Percentiles rank a stretch among this genome's conserved stretches.
Evolutionary conservation across 2,888 invertebrate species (phyloP).

Genomic region (Terebella lapidaria): DNA sequence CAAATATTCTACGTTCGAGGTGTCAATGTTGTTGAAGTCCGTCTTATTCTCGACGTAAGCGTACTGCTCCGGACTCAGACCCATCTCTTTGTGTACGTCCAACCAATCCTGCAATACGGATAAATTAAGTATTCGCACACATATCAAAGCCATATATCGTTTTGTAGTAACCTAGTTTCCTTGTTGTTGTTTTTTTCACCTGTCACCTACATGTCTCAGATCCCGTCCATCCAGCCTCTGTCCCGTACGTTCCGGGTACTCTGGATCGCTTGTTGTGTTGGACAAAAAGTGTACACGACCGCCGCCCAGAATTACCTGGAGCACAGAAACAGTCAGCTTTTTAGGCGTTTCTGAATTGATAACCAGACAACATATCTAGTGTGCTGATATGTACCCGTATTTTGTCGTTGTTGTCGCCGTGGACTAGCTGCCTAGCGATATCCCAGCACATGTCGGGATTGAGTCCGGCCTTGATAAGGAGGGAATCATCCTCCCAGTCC

Average conservation of each 20-base stretch:
- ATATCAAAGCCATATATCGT: neutral
- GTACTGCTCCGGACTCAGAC: too few species aligned
- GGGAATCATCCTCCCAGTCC: conserved; percentile 33
- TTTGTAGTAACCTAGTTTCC: too few species aligned
- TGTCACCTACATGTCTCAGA: conserved; percentile 24
- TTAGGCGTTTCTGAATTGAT: neutral
- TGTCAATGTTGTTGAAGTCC: neutral
- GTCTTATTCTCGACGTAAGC: neutral
- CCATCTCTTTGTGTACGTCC: too few species aligned
- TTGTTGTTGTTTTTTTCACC: too few species aligned
- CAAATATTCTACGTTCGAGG: neutral
- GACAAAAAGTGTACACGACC: conserved; percentile 21
- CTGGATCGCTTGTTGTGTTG: conserved; percentile 7
- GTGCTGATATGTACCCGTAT: too few species aligned
- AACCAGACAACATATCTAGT: too few species aligned
- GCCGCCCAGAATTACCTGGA: conserved; percentile 27
- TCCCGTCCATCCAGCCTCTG: conserved; percentile 17
- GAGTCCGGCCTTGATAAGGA: neutral
- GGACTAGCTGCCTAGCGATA: conserved; percentile 9
- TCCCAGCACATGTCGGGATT: neutral
- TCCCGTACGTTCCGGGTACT: conserved; percentile 8
- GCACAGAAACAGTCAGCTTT: too few species aligned
- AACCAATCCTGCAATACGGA: too few species aligned
- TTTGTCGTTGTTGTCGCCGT: conserved; percentile 1
- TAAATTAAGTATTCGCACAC: too few species aligned